Evolutionary conservation across 2,888 invertebrate species (phyloP), one percentile per base, ranked within the genome.

Genomic region (Iselma pallidipennis): DNA sequence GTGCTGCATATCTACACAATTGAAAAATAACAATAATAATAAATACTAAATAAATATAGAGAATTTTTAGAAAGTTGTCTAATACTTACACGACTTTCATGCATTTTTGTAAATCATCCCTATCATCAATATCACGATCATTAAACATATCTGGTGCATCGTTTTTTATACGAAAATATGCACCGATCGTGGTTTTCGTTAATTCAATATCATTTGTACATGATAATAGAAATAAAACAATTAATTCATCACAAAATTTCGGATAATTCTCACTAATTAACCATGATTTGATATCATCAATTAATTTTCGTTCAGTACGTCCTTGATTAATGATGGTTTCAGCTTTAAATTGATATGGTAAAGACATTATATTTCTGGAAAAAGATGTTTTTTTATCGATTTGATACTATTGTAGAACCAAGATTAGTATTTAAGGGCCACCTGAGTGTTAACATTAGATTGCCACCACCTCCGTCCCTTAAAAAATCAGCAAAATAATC

Each of bases 221-320:
- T 51, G 89, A 89, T 71, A 89, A 84, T 69, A 88, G 84, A 74
- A 90, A 90, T 53, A 88, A 78, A 21, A 88, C 83, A 59, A 90
- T 80, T 74, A 88, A 86, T 78, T 88, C 87, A 67, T 87, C 84
- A 85, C 82, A 48, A 23, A 53, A 29, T 31, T 31, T 31, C 4
- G 53, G 53, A 10, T 10, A 42, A 21, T 71, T 66, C 25, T 67
- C 61, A 45, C 59, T 65, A 7, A 52, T 45, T 26, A 76, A 52
- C 74, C 76, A 77, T 50, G 55, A 29, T 49, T 69, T 69, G 4
- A 78, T 63, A 7, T 50, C 25, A 6, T 70, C 65, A 14, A 79
- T 65, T 52, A 74, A 74, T 49, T 73, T 68, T 49, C 63, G 57
- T 2, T 63, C 71, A 2, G 76, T 72, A 12, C 78, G 68, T 4